Base-by-base conservation (phyloP, 2,113 vertebrate species). In the Amblyornis subalaris region DNA sequence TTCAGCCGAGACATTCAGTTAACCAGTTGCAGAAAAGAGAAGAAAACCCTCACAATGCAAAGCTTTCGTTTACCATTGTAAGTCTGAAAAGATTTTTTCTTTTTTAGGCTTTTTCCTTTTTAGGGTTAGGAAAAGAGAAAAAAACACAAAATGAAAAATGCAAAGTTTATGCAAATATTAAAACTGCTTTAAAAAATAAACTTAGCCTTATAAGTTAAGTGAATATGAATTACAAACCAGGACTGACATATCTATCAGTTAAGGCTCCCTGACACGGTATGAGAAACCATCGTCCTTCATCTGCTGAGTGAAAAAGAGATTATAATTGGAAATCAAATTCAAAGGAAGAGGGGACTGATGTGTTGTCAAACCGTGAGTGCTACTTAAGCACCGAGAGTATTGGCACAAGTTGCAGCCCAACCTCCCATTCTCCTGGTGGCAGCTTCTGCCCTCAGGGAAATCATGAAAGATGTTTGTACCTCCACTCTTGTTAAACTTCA, bases 341-440 rank as follows among this genome's bases (percentile, higher is more conserved):
- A 67, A 91, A 76, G 35, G 28, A 71, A 28, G n/a, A 73, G 29
- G 1, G 9, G n/a, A 48, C 20, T 60, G 50, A 58, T 48, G n/a
- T 62, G 21, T 22, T 75, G 36, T 79, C 42, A 53, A 65, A 61
- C 20, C 65, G 18, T 42, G 72, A 65, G 26, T 54, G 31, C 33
- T 29, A 42, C 29, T 21, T 0, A 0, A 80, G 76, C 44, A 58
- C 31, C 0, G 0, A 62, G 33, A 12, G 10, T 6, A 1, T 42
- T 25, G 50, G 10, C 62, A 35, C 22, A 61, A 66, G 33, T 9
- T 79, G 18, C 47, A 84, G 25, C 42, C 7, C 64, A 81, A 1
- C 9, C 14, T 79, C 50, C 20, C 1, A 5, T 25, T 83, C 35
- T 75, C 26, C 18, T 53, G 18, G 7, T 33, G 35, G 47, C 61